A percentile compares a stretch with the other conserved stretches of the same genome.
Conservation (phyloP, 92 coral and sea anemone genomes). For the Zoanthus solanderi region DNA sequence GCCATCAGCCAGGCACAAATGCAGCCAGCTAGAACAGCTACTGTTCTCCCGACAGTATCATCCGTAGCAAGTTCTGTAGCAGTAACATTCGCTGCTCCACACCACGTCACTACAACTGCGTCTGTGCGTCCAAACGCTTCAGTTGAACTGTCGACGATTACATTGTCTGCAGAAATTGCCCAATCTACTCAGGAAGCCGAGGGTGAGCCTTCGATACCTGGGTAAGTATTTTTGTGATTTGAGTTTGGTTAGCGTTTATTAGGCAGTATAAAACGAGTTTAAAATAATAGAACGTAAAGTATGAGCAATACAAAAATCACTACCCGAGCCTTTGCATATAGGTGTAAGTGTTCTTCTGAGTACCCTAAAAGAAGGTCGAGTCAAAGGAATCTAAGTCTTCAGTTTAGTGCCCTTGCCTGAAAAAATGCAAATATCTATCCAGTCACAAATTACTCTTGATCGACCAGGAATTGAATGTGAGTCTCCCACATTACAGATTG, state of each 20-base stretch:
- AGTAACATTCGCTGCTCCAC: slow-evolving; percentile 63
- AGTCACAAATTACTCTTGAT: too few species aligned
- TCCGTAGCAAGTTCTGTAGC: slow-evolving; percentile 64
- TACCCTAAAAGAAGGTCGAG: too few species aligned
- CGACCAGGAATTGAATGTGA: too few species aligned
- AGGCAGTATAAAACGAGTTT: background rate
- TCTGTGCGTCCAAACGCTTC: slow-evolving; percentile 86
- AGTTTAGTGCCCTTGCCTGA: too few species aligned
- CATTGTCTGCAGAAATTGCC: background rate
- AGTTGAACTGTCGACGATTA: slow-evolving; percentile 10
- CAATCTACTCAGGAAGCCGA: slow-evolving; percentile 10
- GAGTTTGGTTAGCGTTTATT: background rate
- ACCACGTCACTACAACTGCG: slow-evolving; percentile 75
- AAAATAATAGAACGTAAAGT: too few species aligned
- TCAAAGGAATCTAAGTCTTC: too few species aligned
- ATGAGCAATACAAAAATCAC: too few species aligned
- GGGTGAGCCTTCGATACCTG: slow-evolving; percentile 18
- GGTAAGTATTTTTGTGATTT: slow-evolving; percentile 4
- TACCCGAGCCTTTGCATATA: too few species aligned
- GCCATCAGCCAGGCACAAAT: slow-evolving; percentile 83
- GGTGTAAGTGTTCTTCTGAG: too few species aligned
- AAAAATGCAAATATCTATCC: too few species aligned
- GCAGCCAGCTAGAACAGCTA: slow-evolving; percentile 91
- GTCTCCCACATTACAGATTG: too few species aligned
- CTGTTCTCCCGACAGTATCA: slow-evolving; percentile 89